Percentiles rank a stretch among this genome's conserved stretches.
Conservation (phyloP, 2,113 vertebrate species). For the Nanorana parkeri region DNA sequence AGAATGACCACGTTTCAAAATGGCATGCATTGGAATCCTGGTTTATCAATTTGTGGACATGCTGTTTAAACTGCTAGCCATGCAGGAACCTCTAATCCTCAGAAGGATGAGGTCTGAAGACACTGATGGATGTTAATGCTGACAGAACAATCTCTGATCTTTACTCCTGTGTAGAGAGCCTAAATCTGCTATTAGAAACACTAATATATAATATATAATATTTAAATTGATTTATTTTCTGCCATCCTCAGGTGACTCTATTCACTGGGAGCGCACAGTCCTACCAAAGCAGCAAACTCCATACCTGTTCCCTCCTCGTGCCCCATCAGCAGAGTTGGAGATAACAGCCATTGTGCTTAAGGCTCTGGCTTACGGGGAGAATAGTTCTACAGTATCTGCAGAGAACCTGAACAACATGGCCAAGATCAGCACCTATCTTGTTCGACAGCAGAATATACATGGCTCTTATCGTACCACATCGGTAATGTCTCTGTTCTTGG, state of each 20-base stretch:
- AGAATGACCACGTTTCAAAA: too few species aligned
- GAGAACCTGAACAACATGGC: background rate
- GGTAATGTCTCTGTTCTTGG: conserved; percentile 50
- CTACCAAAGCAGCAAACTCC: background rate
- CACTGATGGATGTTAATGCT: too few species aligned
- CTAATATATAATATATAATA: too few species aligned
- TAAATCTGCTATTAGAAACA: too few species aligned
- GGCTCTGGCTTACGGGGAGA: conserved; percentile 54
- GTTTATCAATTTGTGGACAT: too few species aligned
- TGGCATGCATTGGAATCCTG: too few species aligned
- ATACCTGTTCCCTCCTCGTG: accelerated
- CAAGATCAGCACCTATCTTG: conserved; percentile 60
- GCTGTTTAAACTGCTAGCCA: too few species aligned
- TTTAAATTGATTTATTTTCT: background rate
- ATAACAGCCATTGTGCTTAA: conserved; percentile 57
- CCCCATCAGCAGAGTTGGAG: conserved; percentile 22
- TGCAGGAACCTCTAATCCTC: too few species aligned
- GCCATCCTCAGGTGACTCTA: conserved; percentile 41
- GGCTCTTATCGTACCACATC: conserved; percentile 62
- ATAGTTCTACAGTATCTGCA: background rate
- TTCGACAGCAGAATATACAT: conserved; percentile 58
- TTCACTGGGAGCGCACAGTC: conserved; percentile 58
- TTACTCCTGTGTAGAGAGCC: too few species aligned
- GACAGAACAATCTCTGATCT: too few species aligned
- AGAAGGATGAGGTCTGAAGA: too few species aligned